Evolutionary conservation across 1,140 invertebrate genomes (phyloP).

Genomic region (Drosophila ironensis): DNA sequence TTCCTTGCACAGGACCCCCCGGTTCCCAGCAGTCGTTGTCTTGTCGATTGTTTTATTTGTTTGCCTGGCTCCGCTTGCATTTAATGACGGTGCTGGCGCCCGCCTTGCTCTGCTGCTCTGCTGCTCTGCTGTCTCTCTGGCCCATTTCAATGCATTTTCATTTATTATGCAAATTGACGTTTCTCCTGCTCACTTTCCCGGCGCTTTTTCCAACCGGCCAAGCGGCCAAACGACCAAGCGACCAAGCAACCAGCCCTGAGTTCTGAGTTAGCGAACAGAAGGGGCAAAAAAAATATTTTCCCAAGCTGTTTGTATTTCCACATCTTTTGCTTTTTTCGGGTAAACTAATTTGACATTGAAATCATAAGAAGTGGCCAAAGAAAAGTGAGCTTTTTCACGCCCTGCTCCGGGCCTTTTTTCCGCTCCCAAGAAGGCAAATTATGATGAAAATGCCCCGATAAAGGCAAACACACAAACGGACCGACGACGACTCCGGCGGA

Average conservation of each 20-base stretch:
- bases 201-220: slow-evolving; percentile 1
- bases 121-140: slow-evolving; percentile 55
- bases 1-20: too few species aligned
- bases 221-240: not conserved
- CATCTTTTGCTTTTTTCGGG: slow-evolving; percentile 5
- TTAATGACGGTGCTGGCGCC: slow-evolving; percentile 43
- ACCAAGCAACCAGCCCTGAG: too few species aligned
- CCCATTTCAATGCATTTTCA: slow-evolving; percentile 80
- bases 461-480: slow-evolving; percentile 6
- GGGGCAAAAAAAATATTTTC: slow-evolving; percentile 56
- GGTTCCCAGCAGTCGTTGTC: not conserved
- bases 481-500: not conserved
- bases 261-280: too few species aligned
- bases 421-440: slow-evolving; percentile 36
- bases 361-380: slow-evolving; percentile 51
- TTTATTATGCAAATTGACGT: slow-evolving; percentile 80
- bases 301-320: slow-evolving; percentile 35
- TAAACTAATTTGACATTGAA: slow-evolving; percentile 76
- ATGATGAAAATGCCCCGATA: slow-evolving; percentile 40
- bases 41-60: slow-evolving; percentile 51
- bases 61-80: slow-evolving; percentile 12
- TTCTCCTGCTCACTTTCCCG: slow-evolving; percentile 39
- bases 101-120: slow-evolving; percentile 39
- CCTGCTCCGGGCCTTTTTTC: not conserved
- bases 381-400: not conserved